These are phyloP conservation scores for Zosterops hypoxanthus DNA, from an alignment of 2,113 vertebrate genomes.

Conservation along the genomic window DNA sequence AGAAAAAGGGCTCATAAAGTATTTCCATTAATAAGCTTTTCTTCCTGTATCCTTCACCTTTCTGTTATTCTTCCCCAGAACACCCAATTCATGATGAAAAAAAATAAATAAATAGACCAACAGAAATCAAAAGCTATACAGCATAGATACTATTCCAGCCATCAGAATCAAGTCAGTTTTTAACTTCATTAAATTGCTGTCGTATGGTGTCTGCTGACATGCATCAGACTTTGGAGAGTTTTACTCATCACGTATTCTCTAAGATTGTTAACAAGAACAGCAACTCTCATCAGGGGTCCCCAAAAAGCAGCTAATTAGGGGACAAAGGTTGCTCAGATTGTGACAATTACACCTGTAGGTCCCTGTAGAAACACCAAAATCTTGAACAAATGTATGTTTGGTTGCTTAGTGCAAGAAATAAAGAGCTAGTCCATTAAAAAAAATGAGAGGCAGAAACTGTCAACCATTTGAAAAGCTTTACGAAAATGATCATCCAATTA, in stretches of 20 bases:
- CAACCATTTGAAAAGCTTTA: constrained; percentile 91
- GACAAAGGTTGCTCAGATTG: constrained; percentile 91
- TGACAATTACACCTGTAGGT: constrained; percentile 94
- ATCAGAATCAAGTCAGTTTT: constrained; percentile 87
- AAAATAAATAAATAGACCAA: constrained; percentile 15
- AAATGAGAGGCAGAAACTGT: constrained; percentile 87
- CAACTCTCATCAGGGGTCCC: constrained; percentile 92
- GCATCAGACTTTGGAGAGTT: constrained; percentile 87
- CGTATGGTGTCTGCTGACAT: constrained; percentile 91
- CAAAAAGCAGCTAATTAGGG: constrained; percentile 94
- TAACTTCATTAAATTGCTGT: constrained; percentile 96
- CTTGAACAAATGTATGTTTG: constrained; percentile 83
- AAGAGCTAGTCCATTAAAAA: constrained; percentile 81
- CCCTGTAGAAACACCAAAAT: constrained; percentile 85
- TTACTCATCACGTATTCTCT: constrained; percentile 94
- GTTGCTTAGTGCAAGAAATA: constrained; percentile 80
- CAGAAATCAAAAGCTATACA: constrained; percentile 63
- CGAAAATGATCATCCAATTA: constrained; percentile 98
- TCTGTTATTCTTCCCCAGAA: constrained; percentile 61
- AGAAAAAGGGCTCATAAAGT: constrained; percentile 45
- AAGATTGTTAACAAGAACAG: constrained; percentile 94
- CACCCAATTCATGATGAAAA: constrained; percentile 5
- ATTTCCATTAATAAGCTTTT: constrained; percentile 60
- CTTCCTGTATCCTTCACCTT: constrained; percentile 56
- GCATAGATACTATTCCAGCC: constrained; percentile 64